Conservation (phyloP, 2,113 vertebrate genomes). For the Ictalurus furcatus region DNA sequence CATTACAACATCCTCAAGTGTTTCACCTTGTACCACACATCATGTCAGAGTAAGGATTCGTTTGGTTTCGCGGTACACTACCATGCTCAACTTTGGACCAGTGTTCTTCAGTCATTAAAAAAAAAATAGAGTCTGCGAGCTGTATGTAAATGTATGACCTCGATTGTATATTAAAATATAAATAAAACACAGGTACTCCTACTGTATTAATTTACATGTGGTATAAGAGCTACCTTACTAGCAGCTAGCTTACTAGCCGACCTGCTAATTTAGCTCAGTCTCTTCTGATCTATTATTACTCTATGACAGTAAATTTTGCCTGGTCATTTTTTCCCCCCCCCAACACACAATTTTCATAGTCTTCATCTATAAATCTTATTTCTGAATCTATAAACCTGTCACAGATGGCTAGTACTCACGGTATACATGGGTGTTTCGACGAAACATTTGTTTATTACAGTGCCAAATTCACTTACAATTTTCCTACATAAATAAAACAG, state of each 20-base stretch:
- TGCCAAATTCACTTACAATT: neutral
- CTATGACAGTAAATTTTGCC: too few relatives aligned
- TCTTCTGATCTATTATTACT: neutral
- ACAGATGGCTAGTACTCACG: neutral
- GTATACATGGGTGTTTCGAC: neutral
- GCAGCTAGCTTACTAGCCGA: neutral
- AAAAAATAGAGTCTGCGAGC: too few relatives aligned
- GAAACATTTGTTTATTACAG: neutral
- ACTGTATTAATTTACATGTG: too few relatives aligned
- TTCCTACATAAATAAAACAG: neutral
- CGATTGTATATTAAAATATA: too few relatives aligned
- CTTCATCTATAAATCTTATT: neutral
- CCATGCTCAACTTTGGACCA: neutral
- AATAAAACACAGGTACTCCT: too few relatives aligned
- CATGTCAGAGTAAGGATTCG: slow-evolving; percentile 19
- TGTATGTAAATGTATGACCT: too few relatives aligned
- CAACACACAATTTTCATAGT: neutral
- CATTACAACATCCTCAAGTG: slow-evolving; percentile 47
- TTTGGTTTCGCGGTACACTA: neutral
- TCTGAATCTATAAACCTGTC: neutral
- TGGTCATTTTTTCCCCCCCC: too few relatives aligned
- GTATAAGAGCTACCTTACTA: neutral
- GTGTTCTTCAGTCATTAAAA: neutral
- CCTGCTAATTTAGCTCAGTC: neutral
- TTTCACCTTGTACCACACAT: slow-evolving; percentile 47